Conservation (phyloP, 2,888 invertebrate genomes). For the Piscicola geometra region DNA sequence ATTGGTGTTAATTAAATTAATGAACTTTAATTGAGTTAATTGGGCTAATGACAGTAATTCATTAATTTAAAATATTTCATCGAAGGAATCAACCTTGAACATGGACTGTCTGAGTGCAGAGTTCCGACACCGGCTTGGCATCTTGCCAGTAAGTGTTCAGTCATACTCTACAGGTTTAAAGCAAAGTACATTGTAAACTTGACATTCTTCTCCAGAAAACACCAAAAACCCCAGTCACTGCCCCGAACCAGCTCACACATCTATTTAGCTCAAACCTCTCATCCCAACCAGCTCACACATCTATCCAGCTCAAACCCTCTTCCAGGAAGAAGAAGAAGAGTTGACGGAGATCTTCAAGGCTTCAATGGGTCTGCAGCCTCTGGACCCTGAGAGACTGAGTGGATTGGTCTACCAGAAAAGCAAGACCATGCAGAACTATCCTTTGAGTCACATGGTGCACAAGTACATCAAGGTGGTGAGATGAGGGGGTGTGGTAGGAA, state of each 20-base stretch:
- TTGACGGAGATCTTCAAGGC: conserved; percentile 35
- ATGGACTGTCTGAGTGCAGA: conserved; percentile 40
- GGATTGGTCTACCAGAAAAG: conserved; percentile 19
- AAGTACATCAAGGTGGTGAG: conserved; percentile 23
- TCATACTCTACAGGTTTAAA: too few species aligned
- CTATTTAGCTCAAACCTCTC: too few species aligned
- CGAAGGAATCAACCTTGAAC: conserved; percentile 6
- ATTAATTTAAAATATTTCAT: too few species aligned
- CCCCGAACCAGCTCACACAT: too few species aligned
- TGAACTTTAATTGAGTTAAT: too few species aligned
- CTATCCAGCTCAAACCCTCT: neutral
- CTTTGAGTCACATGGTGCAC: conserved; percentile 6
- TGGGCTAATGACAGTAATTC: too few species aligned
- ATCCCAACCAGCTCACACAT: too few species aligned
- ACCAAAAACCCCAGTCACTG: neutral
- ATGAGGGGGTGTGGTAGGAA: neutral
- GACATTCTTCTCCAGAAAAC: too few species aligned
- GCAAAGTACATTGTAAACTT: too few species aligned
- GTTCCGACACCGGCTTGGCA: conserved; percentile 39
- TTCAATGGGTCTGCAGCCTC: conserved; percentile 21
- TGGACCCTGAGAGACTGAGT: conserved; percentile 18
- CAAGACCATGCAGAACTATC: conserved; percentile 20
- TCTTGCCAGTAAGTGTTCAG: conserved; percentile 40
- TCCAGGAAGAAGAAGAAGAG: conserved; percentile 36
- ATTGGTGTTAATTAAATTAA: too few species aligned